Evolutionary conservation across 1,140 invertebrate species (phyloP), one percentile per base, ranked within the genome.

Genomic region (Tetranychus cinnabarinus): DNA sequence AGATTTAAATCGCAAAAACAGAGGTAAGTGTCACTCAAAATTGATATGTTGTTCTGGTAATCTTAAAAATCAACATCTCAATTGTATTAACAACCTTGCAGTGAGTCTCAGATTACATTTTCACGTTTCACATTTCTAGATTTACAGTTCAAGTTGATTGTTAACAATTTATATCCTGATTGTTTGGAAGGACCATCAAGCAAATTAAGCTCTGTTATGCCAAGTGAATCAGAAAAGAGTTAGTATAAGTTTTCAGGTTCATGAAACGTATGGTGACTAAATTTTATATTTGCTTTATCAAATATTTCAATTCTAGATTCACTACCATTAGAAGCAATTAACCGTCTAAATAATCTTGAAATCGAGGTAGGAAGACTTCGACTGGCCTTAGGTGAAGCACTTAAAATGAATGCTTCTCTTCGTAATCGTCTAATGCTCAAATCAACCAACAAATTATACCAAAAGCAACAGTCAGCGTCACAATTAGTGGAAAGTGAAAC

Each of bases 301-400:
- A 6, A 10, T 6, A 6, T 42, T 6, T 42, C 39, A 0, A 42
- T 42, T 39, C 13, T 35, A 58, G 57, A 23, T 46, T 3, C 35
- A 23, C 3, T 58, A 3, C 36, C 62, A 39, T 50, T 58, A 7
- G 61, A 64, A 46, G 36, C 62, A 1, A 50, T 55, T 54, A 50
- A 66, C 23, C 62, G 62, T 39, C 59, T 66, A 36, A 61, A 50
- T 35, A 64, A 62, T 56, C 39, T 66, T n/a, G 65, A 66, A 57
- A 64, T 62, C 54, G 65, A 66, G 61, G 58, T 66, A 45, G 57
- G 59, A 45, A 62, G 61, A 62, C 60, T 66, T 39, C 54, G 65
- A 31, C 23, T 31, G 31, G 62, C 65, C 34, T 59, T 66, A 1
- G 63, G 61, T 61, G 65, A 66, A 58, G 52, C 62, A 13, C 56